Conservation (phyloP, 2,797 vertebrate species). For the Xyrichtys novacula region DNA sequence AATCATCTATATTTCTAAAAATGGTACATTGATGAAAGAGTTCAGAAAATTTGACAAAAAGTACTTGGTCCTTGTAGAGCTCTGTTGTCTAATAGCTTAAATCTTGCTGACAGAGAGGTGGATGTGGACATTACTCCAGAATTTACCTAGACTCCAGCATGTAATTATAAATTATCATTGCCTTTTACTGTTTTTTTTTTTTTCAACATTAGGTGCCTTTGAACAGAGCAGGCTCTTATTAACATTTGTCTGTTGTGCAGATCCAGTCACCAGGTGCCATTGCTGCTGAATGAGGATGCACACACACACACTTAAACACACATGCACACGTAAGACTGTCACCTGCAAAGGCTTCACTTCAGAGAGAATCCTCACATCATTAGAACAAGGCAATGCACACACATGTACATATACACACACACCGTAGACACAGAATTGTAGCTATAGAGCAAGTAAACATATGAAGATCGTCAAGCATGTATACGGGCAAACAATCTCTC, state of each 20-base stretch:
- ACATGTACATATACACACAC: conserved; percentile 4
- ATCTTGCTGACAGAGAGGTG: background rate
- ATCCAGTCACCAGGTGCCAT: conserved; percentile 25
- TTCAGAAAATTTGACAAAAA: no score
- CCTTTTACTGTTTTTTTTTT: background rate
- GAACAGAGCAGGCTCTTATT: conserved; percentile 16
- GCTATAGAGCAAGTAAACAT: background rate
- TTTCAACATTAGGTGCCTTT: conserved; percentile 36
- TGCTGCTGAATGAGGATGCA: conserved; percentile 6
- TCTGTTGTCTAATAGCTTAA: background rate
- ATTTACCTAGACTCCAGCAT: background rate
- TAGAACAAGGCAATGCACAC: conserved; percentile 33
- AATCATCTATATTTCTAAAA: no score
- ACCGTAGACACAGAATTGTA: background rate
- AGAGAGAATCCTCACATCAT: conserved; percentile 60
- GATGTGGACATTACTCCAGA: background rate
- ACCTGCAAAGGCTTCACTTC: conserved; percentile 50
- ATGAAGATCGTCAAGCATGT: background rate
- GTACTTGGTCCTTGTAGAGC: no score
- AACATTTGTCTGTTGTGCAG: conserved; percentile 18
- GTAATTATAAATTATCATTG: background rate
- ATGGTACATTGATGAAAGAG: no score
- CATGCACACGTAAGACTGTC: conserved; percentile 24
- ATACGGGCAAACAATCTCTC: background rate
- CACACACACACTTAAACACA: conserved; percentile 12